Base-by-base conservation (phyloP, 1,140 invertebrate genomes). In the Medauroidea extradentata region DNA sequence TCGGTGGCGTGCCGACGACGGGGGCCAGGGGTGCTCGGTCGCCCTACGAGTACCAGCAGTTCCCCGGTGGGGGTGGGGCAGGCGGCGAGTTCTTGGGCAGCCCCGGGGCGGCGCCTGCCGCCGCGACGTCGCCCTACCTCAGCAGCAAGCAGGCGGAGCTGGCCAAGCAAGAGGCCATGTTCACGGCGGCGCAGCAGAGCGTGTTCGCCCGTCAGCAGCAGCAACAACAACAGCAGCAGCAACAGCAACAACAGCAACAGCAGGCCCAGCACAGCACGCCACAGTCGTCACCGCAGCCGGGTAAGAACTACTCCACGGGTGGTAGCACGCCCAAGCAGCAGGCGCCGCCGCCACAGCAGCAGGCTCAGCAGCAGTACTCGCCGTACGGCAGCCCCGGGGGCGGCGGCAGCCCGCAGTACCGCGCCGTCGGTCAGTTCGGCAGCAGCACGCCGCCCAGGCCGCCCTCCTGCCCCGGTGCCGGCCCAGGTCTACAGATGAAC, bases 401-500 rank as follows among this genome's bases (percentile, higher is more conserved):
- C 9, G 72, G 72, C 3, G 74, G 71, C 27, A 65, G 60, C 73
- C 21, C 24, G 53, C 43, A 44, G 52, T 2, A 48, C 69, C 41
- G 66, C 73, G 34, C 68, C 69, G 56, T 29, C 52, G 74, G 81
- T 2, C 57, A 73, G n/a, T 84, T 82, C 68, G 79, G 78, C 52
- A 81, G 78, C 43, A 76, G 81, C 59, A 80, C 81, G 25, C 81
- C 78, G 11, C 85, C 84, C 13, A 75, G 84, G 53, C 84, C 85
- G 43, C 80, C 84, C 4, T 84, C 83, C 1, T 79, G 81, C 21
- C 51, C 42, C 7, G 44, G 49, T 9, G 16, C 55, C 13, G 39
- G 29, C 29, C 29, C 57, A n/a, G 83, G 81, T 8, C 67, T 92
- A 63, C 89, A 91, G 73, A 89, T 93, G 75, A 89, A 88, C 67